phyloP scores from a whole-genome alignment of 2,888 invertebrate species.

The Metalampra italica region DNA sequence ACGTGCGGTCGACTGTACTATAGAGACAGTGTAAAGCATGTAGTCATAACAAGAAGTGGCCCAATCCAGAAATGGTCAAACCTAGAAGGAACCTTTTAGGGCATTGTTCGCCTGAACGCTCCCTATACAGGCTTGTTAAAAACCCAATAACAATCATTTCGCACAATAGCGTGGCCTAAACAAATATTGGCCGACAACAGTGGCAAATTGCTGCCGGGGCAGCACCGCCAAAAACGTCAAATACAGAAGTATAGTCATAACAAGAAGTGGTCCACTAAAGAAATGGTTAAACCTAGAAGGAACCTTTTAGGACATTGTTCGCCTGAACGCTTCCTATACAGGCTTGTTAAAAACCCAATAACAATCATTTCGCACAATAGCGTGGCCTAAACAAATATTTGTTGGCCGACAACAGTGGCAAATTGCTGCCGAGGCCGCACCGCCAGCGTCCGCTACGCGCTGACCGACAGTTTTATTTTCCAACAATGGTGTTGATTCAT shows the following conservation, averaged over 20 bases:
- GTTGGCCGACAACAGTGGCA: not conserved
- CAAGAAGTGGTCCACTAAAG: too few relatives aligned
- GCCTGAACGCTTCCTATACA: too few relatives aligned
- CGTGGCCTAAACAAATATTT: not conserved
- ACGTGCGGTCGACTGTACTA: too few relatives aligned
- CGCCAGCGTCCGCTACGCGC: not conserved
- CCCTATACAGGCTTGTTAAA: too few relatives aligned
- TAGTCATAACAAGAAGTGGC: too few relatives aligned
- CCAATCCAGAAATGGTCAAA: too few relatives aligned
- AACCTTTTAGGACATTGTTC: too few relatives aligned
- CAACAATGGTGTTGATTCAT: conserved; percentile 1
- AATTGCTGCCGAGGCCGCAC: not conserved
- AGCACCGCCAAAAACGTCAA: not conserved
- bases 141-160: not conserved
- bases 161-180: not conserved
- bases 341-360: not conserved
- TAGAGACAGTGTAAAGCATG: too few relatives aligned
- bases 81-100: too few relatives aligned
- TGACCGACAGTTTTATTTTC: not conserved
- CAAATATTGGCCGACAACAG: not conserved
- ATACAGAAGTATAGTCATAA: too few relatives aligned
- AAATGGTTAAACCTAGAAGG: too few relatives aligned
- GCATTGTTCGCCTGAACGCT: too few relatives aligned
- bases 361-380: not conserved
- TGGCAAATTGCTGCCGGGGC: not conserved